phyloP scores from a whole-genome alignment of 2,888 invertebrate genomes.

The Apamea sordens region DNA sequence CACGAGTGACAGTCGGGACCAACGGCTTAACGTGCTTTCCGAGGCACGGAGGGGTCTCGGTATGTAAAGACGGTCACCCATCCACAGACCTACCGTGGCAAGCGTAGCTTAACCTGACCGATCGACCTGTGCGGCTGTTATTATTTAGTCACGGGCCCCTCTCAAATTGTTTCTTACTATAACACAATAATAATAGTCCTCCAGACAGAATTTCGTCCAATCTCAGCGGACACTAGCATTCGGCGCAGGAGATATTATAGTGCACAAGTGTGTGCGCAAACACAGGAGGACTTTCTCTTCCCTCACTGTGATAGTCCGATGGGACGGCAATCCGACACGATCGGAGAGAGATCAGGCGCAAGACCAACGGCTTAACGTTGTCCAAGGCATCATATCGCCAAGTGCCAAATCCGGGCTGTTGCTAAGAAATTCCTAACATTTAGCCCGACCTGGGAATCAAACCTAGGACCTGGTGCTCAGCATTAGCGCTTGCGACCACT shows the following conservation, averaged over 20 bases:
- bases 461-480: not conserved
- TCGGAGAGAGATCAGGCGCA: not conserved
- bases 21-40: too few relatives aligned
- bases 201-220: not conserved
- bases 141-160: too few relatives aligned
- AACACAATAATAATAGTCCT: not conserved
- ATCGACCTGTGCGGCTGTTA: too few relatives aligned
- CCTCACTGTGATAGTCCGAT: not conserved
- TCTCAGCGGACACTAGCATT: not conserved
- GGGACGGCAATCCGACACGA: not conserved
- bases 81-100: too few relatives aligned
- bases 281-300: not conserved
- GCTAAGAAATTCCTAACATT: too few relatives aligned
- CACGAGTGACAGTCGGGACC: too few relatives aligned
- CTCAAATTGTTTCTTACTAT: slow-evolving; percentile 12
- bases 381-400: not conserved
- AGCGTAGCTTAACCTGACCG: too few relatives aligned
- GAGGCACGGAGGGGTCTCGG: too few relatives aligned
- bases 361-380: not conserved
- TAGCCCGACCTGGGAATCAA: not conserved
- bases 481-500: too few relatives aligned
- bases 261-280: not conserved
- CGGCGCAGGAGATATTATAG: not conserved
- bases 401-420: not conserved
- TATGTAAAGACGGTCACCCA: too few relatives aligned